These are phyloP conservation scores for Boulengeromyrus knoepffleri DNA, from an alignment of 2,113 vertebrate species.

Conservation along the genomic window DNA sequence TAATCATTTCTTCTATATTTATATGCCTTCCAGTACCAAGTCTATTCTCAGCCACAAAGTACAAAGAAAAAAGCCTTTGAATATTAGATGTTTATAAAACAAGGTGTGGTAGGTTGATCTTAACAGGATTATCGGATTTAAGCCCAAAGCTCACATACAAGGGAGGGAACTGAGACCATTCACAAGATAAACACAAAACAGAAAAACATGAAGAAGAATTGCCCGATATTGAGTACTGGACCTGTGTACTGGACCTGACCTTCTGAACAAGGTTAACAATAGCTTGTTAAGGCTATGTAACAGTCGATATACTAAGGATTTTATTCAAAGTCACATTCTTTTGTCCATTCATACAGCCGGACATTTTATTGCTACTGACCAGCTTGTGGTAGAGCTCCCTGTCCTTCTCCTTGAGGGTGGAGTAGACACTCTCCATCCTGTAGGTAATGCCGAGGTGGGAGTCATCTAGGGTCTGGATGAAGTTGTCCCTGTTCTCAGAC, in stretches of 20 bases:
- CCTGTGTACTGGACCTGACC: neutral
- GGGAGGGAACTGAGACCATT: neutral
- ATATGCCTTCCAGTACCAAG: neutral
- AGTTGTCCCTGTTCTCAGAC: slow-evolving; percentile 95
- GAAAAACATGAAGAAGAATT: neutral
- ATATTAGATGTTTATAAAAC: neutral
- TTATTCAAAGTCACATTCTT: neutral
- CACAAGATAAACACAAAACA: neutral
- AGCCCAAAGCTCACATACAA: neutral
- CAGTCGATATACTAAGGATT: neutral
- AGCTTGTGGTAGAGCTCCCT: slow-evolving; percentile 83
- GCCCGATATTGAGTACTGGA: neutral
- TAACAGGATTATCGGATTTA: neutral
- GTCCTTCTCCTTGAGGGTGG: slow-evolving; percentile 86
- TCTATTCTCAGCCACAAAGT: neutral
- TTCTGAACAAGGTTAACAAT: neutral
- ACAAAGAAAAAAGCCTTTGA: neutral
- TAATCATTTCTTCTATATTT: neutral
- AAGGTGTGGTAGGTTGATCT: neutral
- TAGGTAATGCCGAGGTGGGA: slow-evolving; percentile 95
- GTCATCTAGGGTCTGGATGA: slow-evolving; percentile 95
- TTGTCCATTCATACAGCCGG: neutral
- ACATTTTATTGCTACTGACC: slow-evolving; percentile 57
- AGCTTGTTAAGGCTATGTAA: neutral
- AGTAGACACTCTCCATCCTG: slow-evolving; percentile 96